These are phyloP conservation scores for Mobula hypostoma DNA, from an alignment of 2,113 vertebrate genomes.

Conservation along the genomic window DNA sequence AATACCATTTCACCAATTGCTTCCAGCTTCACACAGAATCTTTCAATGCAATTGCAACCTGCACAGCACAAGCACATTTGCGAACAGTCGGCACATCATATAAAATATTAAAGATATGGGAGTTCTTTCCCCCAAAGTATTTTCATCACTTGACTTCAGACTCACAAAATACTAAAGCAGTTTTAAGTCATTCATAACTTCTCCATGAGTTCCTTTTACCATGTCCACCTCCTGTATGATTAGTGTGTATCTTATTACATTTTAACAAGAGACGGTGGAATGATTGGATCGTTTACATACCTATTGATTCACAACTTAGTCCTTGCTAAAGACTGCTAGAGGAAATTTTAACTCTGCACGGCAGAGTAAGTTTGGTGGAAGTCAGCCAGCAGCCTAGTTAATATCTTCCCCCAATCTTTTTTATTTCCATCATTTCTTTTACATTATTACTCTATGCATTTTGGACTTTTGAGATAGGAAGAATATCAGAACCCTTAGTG, in stretches of 20 bases:
- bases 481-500: neutral
- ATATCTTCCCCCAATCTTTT: neutral
- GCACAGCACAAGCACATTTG: neutral
- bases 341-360: neutral
- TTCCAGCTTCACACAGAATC: neutral
- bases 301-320: neutral
- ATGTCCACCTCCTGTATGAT: neutral
- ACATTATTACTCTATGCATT: neutral
- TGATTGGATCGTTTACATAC: neutral
- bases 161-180: neutral
- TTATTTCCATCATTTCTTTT: too few species aligned
- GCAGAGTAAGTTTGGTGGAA: neutral
- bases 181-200: neutral
- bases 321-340: neutral
- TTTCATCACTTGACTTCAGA: neutral
- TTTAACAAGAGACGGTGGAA: neutral
- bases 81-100: neutral
- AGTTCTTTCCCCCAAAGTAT: too few species aligned
- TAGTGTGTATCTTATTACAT: neutral
- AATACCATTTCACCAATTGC: neutral
- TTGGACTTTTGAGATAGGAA: neutral
- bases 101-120: neutral
- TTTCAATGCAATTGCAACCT: neutral
- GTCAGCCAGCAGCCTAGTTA: neutral
- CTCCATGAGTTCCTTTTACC: neutral